Evolutionary conservation across 1,140 invertebrate genomes (phyloP).

Genomic region (Orius insidiosus): DNA sequence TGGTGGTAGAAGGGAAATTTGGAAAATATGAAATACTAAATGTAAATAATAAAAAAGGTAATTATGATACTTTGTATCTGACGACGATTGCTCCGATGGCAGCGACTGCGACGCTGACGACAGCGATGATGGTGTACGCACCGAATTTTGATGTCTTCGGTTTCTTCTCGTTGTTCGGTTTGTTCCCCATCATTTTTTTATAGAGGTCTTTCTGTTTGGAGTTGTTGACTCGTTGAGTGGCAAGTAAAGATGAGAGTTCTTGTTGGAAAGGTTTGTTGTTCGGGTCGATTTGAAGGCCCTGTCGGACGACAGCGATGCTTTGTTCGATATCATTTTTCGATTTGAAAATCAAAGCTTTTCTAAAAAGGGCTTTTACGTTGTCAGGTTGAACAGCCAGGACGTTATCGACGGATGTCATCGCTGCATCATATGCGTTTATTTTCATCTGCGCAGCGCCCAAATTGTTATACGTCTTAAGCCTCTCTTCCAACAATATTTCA

Average conservation of each 20-base stretch:
- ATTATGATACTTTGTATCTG: too few relatives aligned
- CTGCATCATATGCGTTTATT: constrained; percentile 61
- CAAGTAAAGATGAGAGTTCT: constrained; percentile 38
- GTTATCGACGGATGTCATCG: constrained; percentile 57
- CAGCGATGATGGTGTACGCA: constrained; percentile 3
- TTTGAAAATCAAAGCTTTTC: constrained; percentile 53
- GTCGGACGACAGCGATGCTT: constrained; percentile 37
- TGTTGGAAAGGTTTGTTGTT: constrained; percentile 35
- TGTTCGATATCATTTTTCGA: constrained; percentile 38
- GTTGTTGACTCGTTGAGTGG: constrained; percentile 34
- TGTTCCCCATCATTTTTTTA: constrained; percentile 41
- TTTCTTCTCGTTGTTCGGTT: constrained; percentile 19
- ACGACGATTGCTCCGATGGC: not conserved
- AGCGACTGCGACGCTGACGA: constrained; percentile 1
- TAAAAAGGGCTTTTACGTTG: constrained; percentile 77
- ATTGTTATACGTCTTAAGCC: constrained; percentile 74
- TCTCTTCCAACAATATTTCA: constrained; percentile 50
- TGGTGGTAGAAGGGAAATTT: too few relatives aligned
- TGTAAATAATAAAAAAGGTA: too few relatives aligned
- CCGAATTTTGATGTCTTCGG: not conserved
- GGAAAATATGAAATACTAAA: too few relatives aligned
- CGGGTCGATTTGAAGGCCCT: constrained; percentile 38
- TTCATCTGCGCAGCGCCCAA: constrained; percentile 78
- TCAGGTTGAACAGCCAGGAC: constrained; percentile 65
- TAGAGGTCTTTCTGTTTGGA: constrained; percentile 41